Evolutionary conservation across 2,888 invertebrate genomes (phyloP), one percentile per base, ranked within the genome.

Genomic region (Ypsolopha scabrella): DNA sequence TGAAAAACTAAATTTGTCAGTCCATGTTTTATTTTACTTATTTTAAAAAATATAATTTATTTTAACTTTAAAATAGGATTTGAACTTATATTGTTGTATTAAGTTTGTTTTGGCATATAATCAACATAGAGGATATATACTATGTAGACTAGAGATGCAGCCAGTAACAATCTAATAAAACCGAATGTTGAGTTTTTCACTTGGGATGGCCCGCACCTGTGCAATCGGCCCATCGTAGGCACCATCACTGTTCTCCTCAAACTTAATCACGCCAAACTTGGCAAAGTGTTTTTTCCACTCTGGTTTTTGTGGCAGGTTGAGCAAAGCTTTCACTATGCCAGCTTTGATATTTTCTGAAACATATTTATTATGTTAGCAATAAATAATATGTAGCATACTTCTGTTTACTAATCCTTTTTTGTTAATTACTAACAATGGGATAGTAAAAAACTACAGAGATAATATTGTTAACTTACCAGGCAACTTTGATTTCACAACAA

Each of bases 401-500:
- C 14, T 50, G 24, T 41, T 41, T 41, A 41, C 11, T 41, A 41
- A 13, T 43, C 41, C 41, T 13, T 7, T 24, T 10, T 9, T 11
- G 24, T 24, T 24, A 2, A 24, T 4, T 9, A 43, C 6, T 13
- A 13, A 14, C 24, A 43, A 43, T 13, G 13, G 1, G 6, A 6
- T 8, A 24, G 9, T 43, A 43, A 1, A 33, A 2, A 33, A 33
- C 35, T 34, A 24, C 11, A 46, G 13, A 46, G 35, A 24, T 41
- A 14, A 7, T 24, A 24, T 24, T 24, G 2, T 24, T n/a, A 33
- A 48, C 56, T 51, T 60, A 92, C 92, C 88, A 70, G 88, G 60
- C 52, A 92, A 64, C 54, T 83, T 83, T 14, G 82, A 70, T 63
- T 90, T 91, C 52, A 89, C 80, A 48, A 92, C 87, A 44, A 92